phyloP scores from a whole-genome alignment of 1,140 invertebrate species.

The Wiebesia pumilae region DNA sequence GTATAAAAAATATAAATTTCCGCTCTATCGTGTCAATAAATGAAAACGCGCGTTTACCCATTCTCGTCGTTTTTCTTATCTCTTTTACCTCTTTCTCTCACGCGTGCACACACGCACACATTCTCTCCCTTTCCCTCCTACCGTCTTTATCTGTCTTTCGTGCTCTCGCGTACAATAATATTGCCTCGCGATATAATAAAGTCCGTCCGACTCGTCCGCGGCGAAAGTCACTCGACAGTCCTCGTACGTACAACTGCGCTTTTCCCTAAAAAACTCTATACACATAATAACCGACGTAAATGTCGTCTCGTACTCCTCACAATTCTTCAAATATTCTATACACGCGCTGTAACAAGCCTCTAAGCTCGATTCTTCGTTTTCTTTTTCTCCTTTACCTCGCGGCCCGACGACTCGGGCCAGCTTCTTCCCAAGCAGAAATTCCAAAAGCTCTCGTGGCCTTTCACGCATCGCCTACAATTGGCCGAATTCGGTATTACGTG shows the following conservation, averaged over 20 bases:
- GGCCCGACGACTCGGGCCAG: constrained; percentile 19
- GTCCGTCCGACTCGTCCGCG: constrained; percentile 50
- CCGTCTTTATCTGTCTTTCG: neutral
- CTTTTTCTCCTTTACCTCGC: constrained; percentile 42
- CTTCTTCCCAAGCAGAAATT: constrained; percentile 33
- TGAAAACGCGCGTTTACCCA: constrained; percentile 37
- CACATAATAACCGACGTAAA: constrained; percentile 46
- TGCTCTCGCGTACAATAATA: constrained; percentile 31
- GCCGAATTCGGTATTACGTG: neutral
- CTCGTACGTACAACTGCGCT: constrained; percentile 28
- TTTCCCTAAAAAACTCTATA: constrained; percentile 47
- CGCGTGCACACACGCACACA: neutral
- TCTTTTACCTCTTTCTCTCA: neutral
- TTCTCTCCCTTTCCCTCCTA: neutral
- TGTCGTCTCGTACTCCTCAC: constrained; percentile 37
- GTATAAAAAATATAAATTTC: constrained; percentile 56
- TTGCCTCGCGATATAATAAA: constrained; percentile 36
- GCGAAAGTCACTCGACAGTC: constrained; percentile 48
- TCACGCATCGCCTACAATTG: neutral
- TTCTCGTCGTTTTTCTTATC: constrained; percentile 10
- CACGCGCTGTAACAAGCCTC: constrained; percentile 57
- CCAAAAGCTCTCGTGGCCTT: neutral
- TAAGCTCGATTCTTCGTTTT: constrained; percentile 61
- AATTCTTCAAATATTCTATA: constrained; percentile 21
- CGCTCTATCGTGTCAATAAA: constrained; percentile 28